Evolutionary conservation across 2,113 vertebrate species (phyloP).

Genomic region (Lichenostomus cassidix): DNA sequence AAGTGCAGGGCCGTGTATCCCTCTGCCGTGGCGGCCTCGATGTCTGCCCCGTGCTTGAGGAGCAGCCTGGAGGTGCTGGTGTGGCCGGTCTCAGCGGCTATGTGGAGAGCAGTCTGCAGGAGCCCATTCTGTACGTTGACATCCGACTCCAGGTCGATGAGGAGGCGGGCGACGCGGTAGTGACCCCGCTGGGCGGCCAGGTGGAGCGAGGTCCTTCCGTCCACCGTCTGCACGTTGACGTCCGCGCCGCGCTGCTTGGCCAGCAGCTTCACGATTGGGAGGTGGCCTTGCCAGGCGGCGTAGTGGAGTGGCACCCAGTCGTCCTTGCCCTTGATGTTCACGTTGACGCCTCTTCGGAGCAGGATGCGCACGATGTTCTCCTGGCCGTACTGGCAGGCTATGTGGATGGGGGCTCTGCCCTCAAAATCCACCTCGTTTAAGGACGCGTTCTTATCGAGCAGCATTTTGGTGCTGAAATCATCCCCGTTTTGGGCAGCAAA

Average conservation of each 20-base stretch:
- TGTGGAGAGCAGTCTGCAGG: constrained; percentile 83
- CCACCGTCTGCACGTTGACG: constrained; percentile 82
- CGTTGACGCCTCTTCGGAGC: constrained; percentile 83
- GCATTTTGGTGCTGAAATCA: constrained; percentile 85
- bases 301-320: constrained; percentile 92
- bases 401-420: constrained; percentile 89
- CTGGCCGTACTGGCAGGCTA: constrained; percentile 95
- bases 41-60: constrained; percentile 81
- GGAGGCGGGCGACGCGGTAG: constrained; percentile 91
- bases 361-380: constrained; percentile 89
- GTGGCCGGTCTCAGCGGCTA: constrained; percentile 91
- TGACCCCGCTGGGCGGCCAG: constrained; percentile 92
- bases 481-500: constrained; percentile 92
- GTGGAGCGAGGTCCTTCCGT: constrained; percentile 90
- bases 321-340: constrained; percentile 83
- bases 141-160: constrained; percentile 84
- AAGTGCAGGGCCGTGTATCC: constrained; percentile 88
- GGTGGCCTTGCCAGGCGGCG: constrained; percentile 92
- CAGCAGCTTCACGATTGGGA: constrained; percentile 91
- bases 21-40: constrained; percentile 73
- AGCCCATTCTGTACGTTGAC: constrained; percentile 72
- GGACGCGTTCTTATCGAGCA: constrained; percentile 85
- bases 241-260: constrained; percentile 85
- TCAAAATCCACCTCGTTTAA: constrained; percentile 86
- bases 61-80: constrained; percentile 92